Base-by-base conservation (phyloP, 2,113 vertebrate genomes). In the Taurulus bubalis region DNA sequence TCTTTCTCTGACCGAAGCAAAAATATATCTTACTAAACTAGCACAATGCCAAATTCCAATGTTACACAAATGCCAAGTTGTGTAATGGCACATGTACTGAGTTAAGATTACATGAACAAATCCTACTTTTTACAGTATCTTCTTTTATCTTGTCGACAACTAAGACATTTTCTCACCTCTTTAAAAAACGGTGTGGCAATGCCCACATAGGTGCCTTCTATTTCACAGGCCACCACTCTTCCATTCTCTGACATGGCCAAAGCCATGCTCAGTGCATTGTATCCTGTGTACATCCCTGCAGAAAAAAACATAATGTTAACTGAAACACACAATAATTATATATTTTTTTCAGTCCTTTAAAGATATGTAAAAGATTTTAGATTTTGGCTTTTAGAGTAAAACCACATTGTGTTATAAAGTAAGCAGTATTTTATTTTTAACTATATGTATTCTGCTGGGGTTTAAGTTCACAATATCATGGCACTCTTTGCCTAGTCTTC, bases 211-310 rank as follows among this genome's bases (percentile, higher is more conserved):
- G 86, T 89, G 0, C 96, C 85, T 7, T 94, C 89, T 87, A 96
- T 94, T 85, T 98, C 97, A 89, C 97, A 98, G 68, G 96, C 97
- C 32, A 98, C 88, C 59, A 99, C 96, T 28, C 8, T 83, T 73
- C 97, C 98, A 16, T 94, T 92, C 6, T 95, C 91, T n/a, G 97
- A 96, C 75, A 99, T 85, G 22, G 91, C 93, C 77, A 99, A 89
- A 36, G 97, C 97, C 93, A 99, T 94, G 82, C 92, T 97, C 85
- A 99, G 87, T 56, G 97, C 79, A n/a, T 97, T 98, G 89, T 98
- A 99, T 62, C 97, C 98, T 0, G 97, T 98, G 92, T 97, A 97
- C 88, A 98, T 96, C 53, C 97, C 97, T 99, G 87, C 24, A 87
- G 6, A 8, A 79, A 5, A 53, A 68, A 64, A 83, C 2, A 12